phyloP scores from a whole-genome alignment of 1,140 invertebrate genomes.

The Trachymyrmex cornetzi region DNA sequence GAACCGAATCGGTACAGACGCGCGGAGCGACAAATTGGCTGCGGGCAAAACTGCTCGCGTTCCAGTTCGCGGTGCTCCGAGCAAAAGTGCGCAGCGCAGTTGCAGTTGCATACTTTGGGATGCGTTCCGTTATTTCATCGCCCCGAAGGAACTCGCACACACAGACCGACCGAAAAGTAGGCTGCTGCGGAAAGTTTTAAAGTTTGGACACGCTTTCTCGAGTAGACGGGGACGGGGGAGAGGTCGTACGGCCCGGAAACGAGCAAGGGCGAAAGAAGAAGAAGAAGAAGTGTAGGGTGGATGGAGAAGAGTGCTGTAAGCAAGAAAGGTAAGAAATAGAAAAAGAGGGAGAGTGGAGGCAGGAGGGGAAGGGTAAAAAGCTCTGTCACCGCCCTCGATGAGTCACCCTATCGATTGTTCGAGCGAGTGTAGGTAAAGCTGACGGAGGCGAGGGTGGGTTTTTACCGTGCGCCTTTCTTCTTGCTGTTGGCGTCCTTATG shows the following conservation, averaged over 20 bases:
- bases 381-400: conserved; percentile 83
- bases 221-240: conserved; percentile 46
- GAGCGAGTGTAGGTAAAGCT: conserved; percentile 72
- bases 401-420: conserved; percentile 84
- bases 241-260: conserved; percentile 68
- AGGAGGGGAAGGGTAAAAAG: conserved; percentile 60
- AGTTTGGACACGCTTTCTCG: conserved; percentile 80
- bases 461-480: conserved; percentile 69
- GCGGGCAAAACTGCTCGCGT: conserved; percentile 38
- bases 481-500: conserved; percentile 63
- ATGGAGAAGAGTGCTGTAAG: conserved; percentile 44
- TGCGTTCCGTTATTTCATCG: conserved; percentile 74
- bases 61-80: conserved; percentile 37
- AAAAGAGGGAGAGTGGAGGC: conserved; percentile 68
- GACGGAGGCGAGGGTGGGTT: conserved; percentile 61
- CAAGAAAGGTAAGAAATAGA: conserved; percentile 35
- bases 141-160: conserved; percentile 15
- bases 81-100: conserved; percentile 40
- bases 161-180: conserved; percentile 41
- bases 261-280: conserved; percentile 43
- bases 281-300: conserved; percentile 53
- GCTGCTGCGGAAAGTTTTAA: conserved; percentile 72
- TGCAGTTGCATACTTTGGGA: conserved; percentile 44
- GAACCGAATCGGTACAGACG: conserved; percentile 16
- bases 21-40: conserved; percentile 51